These are phyloP conservation scores for Patella ulyssiponensis DNA, from an alignment of 2,888 invertebrate species.

Conservation along the genomic window DNA sequence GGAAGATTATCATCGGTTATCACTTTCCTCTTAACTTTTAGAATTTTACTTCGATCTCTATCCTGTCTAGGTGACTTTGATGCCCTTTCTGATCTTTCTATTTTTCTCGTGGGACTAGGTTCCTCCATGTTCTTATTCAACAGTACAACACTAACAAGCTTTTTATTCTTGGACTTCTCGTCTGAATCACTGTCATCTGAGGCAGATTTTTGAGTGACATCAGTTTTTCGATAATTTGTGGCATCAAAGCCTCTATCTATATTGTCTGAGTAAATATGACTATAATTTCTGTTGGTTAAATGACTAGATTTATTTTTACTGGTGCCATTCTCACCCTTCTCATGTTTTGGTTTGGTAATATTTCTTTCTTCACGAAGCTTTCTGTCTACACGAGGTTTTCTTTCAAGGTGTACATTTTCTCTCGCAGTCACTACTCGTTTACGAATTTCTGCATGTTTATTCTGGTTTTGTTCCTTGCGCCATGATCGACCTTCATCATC, in stretches of 20 bases:
- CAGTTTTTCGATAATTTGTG: background rate
- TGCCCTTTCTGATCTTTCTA: constrained; percentile 1
- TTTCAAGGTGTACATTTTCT: background rate
- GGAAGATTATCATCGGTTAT: background rate
- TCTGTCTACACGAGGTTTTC: background rate
- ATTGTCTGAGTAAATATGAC: constrained; percentile 3
- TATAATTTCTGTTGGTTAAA: background rate
- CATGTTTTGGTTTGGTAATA: background rate
- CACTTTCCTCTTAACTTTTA: background rate
- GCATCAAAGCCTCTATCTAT: constrained; percentile 2
- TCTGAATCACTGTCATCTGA: background rate
- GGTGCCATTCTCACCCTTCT: background rate
- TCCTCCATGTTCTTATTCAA: background rate
- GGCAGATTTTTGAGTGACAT: background rate
- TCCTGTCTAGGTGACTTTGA: constrained; percentile 16
- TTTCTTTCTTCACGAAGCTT: background rate
- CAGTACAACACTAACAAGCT: constrained; percentile 28
- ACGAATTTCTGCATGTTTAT: background rate
- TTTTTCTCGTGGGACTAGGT: background rate
- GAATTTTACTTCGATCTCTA: background rate
- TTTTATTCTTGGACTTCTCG: constrained; percentile 11
- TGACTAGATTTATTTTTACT: background rate
- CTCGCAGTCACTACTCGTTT: background rate
- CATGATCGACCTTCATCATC: constrained; percentile 38
- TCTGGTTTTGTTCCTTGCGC: constrained; percentile 36